These are phyloP conservation scores for Papilio dardanus DNA, from an alignment of 1,140 invertebrate genomes.

Conservation along the genomic window DNA sequence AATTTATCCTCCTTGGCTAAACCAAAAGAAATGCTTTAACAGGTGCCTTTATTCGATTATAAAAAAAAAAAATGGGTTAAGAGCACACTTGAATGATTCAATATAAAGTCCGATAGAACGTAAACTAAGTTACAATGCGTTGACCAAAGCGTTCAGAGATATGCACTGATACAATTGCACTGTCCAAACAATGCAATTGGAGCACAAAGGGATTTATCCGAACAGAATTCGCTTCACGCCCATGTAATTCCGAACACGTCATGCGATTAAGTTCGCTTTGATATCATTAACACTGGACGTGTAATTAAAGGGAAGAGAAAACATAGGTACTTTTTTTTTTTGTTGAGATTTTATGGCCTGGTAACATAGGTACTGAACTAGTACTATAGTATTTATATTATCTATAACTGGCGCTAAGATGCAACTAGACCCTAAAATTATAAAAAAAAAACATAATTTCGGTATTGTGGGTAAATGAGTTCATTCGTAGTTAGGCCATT, in stretches of 20 bases:
- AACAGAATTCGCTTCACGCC: conserved; percentile 29
- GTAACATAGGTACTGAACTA: too few relatives aligned
- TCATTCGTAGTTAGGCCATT: too few relatives aligned
- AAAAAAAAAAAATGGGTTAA: neutral
- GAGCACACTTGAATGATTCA: neutral
- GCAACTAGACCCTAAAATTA: too few relatives aligned
- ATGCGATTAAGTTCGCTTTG: conserved; percentile 33
- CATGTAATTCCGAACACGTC: conserved; percentile 34
- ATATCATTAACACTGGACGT: conserved; percentile 33
- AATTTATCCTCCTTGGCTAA: too few relatives aligned
- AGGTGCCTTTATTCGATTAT: conserved; percentile 7
- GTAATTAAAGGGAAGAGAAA: conserved; percentile 13
- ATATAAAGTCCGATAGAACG: conserved; percentile 24
- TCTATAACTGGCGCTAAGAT: too few relatives aligned
- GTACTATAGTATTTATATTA: too few relatives aligned
- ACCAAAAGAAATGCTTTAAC: too few relatives aligned
- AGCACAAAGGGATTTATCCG: conserved; percentile 33
- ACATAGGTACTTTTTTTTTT: too few relatives aligned
- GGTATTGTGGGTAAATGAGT: too few relatives aligned
- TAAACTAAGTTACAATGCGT: conserved; percentile 34
- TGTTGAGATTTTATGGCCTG: too few relatives aligned
- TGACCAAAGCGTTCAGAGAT: conserved; percentile 28
- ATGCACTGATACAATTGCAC: conserved; percentile 38
- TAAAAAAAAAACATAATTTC: too few relatives aligned
- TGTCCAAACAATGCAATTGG: conserved; percentile 35